Base-by-base conservation (phyloP, 2,797 vertebrate species). In the Ficedula albicollis region DNA sequence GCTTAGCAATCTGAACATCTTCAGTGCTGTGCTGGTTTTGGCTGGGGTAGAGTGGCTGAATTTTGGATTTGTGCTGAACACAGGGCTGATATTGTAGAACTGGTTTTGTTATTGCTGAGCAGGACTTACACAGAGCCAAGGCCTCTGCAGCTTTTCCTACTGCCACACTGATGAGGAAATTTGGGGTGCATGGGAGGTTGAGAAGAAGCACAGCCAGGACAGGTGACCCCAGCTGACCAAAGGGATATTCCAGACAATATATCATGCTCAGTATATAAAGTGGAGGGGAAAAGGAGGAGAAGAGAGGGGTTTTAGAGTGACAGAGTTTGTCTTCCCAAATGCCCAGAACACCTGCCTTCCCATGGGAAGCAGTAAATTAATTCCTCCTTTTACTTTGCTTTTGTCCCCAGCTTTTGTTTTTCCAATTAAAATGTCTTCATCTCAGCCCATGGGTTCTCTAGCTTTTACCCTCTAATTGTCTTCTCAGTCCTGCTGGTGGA, bases 111-210 rank as follows among this genome's bases (percentile, higher is more conserved):
- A 43, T 38, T 75, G 48, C 18, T 82, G 36, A 29, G 15, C 27
- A 68, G 30, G 7, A 1, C 26, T 60, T 16, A 20, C 15, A 29
- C 34, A 48, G 30, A 60, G 13, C 18, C 49, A 68, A 14, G 11
- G 19, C 7, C 13, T 36, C 17, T 55, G 59, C 55, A 25, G 48
- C 32, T 68, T 68, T 54, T 49, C 11, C 2, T 55, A 18, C 13
- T n/a, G 27, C 32, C 16, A 29, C 3, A 3, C 11, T 8, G 19
- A 44, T 30, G 20, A 75, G 32, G 19, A 79, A 49, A 4, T 7
- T 43, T 6, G 19, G 13, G 7, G 1, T 55, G 15, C 27, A 1
- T 17, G 26, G 11, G 19, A 32, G 5, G 1, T 0, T 41, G 19
- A 27, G 41, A 62, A 6, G 27, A 54, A 5, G 32, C 29, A 14